These are phyloP conservation scores for Ochropacha duplaris DNA, from an alignment of 2,888 invertebrate species.

Conservation along the genomic window DNA sequence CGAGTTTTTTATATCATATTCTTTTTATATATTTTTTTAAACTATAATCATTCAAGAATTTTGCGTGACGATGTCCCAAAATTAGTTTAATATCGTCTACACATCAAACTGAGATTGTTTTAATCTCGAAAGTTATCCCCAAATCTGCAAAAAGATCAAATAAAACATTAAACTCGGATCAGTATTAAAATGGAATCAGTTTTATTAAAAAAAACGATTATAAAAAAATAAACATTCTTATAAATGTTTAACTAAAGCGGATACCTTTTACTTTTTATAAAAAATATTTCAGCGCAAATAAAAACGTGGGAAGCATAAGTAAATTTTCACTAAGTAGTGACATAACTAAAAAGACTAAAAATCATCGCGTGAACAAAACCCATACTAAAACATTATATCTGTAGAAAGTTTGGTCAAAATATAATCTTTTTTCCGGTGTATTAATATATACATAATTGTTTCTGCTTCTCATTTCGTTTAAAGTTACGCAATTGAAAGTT, in stretches of 20 bases:
- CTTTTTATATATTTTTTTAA: no score
- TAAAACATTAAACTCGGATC: background rate
- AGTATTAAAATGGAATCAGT: no score
- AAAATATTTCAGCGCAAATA: background rate
- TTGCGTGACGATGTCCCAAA: no score
- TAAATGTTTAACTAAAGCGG: background rate
- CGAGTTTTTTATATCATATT: no score
- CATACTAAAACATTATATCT: constrained; percentile 50
- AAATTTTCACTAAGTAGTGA: background rate
- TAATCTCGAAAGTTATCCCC: background rate
- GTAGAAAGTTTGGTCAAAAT: constrained; percentile 65
- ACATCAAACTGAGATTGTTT: background rate
- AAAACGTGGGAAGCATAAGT: background rate
- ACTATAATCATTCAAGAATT: no score
- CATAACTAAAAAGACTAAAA: constrained; percentile 15
- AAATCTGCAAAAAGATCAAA: background rate
- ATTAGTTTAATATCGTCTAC: background rate
- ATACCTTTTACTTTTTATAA: background rate
- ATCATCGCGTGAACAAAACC: constrained; percentile 59
- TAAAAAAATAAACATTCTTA: background rate
- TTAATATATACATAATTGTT: constrained; percentile 77
- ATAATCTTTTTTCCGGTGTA: constrained; percentile 63
- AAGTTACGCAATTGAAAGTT: constrained; percentile 61
- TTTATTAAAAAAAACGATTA: constrained; percentile 8
- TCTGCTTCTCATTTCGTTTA: constrained; percentile 69